Percentiles rank a stretch among this genome's conserved stretches.
Conservation (phyloP, 2,113 vertebrate species). For the Xyrauchen texanus region DNA sequence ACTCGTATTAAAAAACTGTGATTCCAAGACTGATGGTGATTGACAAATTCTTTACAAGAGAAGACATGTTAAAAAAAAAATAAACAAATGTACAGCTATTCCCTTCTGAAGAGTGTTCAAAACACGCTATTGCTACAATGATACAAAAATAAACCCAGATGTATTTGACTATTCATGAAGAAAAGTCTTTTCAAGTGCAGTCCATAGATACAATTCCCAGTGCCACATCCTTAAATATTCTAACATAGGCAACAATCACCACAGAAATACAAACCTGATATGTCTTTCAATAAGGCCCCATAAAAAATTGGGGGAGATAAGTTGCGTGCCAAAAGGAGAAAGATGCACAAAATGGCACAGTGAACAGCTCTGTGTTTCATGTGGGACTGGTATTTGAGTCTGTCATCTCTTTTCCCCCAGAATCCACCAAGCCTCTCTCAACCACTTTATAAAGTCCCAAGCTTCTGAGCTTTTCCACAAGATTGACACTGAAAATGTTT, state of each 20-base stretch:
- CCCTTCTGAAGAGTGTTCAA: constrained; percentile 11
- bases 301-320: constrained; percentile 13
- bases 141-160: not conserved
- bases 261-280: not conserved
- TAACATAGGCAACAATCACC: not conserved
- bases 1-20: constrained; percentile 2
- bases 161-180: not conserved
- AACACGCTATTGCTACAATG: not conserved
- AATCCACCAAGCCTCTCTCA: constrained; percentile 66
- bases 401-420: not conserved
- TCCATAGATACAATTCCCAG: not conserved
- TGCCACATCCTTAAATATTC: not conserved
- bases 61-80: not conserved
- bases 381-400: not conserved
- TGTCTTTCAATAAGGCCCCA: constrained; percentile 34
- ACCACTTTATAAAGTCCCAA: constrained; percentile 79
- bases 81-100: constrained; percentile 14
- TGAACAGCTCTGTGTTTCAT: too few species aligned
- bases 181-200: too few species aligned
- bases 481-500: constrained; percentile 77
- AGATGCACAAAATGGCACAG: not conserved
- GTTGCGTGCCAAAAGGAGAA: constrained; percentile 3
- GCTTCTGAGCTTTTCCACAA: constrained; percentile 78
- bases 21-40: constrained; percentile 12
- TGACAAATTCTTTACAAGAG: not conserved